Base-by-base conservation (phyloP, 2,888 invertebrate genomes). In the Nemotelus nigrinus region DNA sequence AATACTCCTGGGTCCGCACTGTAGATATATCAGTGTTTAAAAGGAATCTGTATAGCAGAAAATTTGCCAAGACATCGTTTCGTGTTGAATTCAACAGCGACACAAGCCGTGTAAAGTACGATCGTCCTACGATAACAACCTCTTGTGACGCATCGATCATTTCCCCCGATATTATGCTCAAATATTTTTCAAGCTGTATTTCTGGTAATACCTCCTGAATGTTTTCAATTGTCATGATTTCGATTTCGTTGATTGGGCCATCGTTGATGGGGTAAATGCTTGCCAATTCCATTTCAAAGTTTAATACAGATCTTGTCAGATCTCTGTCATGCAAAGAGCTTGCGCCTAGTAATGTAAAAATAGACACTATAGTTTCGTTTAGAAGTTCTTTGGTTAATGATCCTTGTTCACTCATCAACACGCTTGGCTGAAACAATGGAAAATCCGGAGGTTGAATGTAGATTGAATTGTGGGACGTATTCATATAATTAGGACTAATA, bases 201-300 rank as follows among this genome's bases (percentile, higher is more conserved):
- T 67, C 58, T 3, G 77, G 77, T 3, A 77, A 39, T 2, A 39
- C 2, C 45, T 67, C 1, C 3, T 45, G 25, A n/a, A 68, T n/a
- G 8, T 44, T 48, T 25, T 68, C 67, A 7, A 77, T 43, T 25
- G 68, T 44, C 8, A 57, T 25, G 5, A 57, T 45, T 39, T 55
- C 58, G 6, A 48, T 44, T 47, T 68, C 68, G 0, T 53, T n/a
- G 44, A 3, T 44, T 44, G 6, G 45, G 3, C 44, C 55, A 70
- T 70, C 43, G 39, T 53, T 3, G 3, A 3, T 50, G 10, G 10
- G 70, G 43, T n/a, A 55, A n/a, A 76, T 53, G 3, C 10, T 5
- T 2, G 68, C 58, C 48, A 77, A 47, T 68, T 67, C 10, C 6
- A 44, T 77, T 44, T 67, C 68, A 50, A 76, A 76, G 2, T 65